Percentiles rank a stretch among this genome's conserved stretches.
These are phyloP conservation scores for honey bee (Apis mellifera) DNA, from an alignment of 1,140 invertebrate genomes.

Conservation along the genomic window DNA sequence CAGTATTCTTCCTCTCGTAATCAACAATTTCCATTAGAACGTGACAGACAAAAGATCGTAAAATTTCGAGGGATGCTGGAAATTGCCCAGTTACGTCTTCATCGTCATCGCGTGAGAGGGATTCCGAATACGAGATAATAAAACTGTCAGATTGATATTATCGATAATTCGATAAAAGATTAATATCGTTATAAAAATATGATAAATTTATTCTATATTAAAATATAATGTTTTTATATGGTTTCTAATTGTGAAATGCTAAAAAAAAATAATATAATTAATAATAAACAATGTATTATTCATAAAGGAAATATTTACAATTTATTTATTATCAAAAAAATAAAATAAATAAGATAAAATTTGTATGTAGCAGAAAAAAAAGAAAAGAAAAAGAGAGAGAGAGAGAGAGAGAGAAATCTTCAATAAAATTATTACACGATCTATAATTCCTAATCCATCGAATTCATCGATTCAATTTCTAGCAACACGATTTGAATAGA, in stretches of 20 bases:
- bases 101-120: too few relatives aligned
- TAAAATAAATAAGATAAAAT: not conserved
- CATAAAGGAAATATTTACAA: too few relatives aligned
- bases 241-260: too few relatives aligned
- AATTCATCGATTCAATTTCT: constrained; percentile 8
- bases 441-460: constrained; percentile 15
- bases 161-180: too few relatives aligned
- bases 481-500: not conserved
- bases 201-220: too few relatives aligned
- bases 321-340: not conserved
- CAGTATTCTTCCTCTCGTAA: not conserved
- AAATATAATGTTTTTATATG: too few relatives aligned
- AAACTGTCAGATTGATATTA: too few relatives aligned
- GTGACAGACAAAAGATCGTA: not conserved
- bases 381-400: not conserved
- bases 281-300: too few relatives aligned
- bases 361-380: too few relatives aligned
- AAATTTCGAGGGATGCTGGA: not conserved
- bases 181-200: too few relatives aligned
- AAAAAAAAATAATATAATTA: too few relatives aligned
- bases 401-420: not conserved
- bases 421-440: not conserved
- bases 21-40: not conserved
- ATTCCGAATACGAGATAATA: too few relatives aligned
- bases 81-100: not conserved